Base-by-base conservation (phyloP, 2,888 invertebrate species). In the Slavum lentiscoides region DNA sequence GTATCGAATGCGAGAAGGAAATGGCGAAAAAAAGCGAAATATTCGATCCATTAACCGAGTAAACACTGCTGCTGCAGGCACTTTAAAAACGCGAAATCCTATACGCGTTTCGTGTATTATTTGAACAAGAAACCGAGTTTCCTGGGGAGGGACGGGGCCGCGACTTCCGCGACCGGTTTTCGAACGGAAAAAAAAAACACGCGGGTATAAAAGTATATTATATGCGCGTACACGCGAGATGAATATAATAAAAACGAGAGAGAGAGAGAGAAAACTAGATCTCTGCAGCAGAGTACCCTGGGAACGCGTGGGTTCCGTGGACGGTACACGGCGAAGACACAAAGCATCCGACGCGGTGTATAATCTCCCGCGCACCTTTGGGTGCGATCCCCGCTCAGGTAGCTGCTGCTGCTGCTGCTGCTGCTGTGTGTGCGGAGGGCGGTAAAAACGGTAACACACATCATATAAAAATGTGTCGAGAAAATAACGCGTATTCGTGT, bases 61-160 rank as follows among this genome's bases (percentile, higher is more conserved):
- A 15, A 49, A 49, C 49, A 15, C 58, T 11, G 13, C 23, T 30
- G 30, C 30, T 4, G 30, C 30, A 1, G 4, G 30, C 30, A 2
- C 30, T 30, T n/a, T 30, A 30, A 30, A 30, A 30, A 30, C 30
- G 66, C 66, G 80, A 80, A 80, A 80, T 80, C 72, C 80, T 70
- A 80, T 66, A 80, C 80, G 72, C 30, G 30, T 64, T 80, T 62
- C 69, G 53, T 15, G 53, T 70, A 19, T 9, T 69, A 49, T 70
- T 77, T 77, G 80, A 80, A 80, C 80, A 80, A 70, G 80, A 72
- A 77, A 80, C 80, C 72, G 72, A 61, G 77, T 23, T 80, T 80
- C 77, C 77, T 80, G 77, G 69, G 30, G 4, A 4, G 4, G 4
- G 30, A 30, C 2, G 30, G n/a, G n/a, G n/a, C n/a, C n/a, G 70